Conservation (phyloP, 2,797 vertebrate genomes). For the Capromys pilorides region DNA sequence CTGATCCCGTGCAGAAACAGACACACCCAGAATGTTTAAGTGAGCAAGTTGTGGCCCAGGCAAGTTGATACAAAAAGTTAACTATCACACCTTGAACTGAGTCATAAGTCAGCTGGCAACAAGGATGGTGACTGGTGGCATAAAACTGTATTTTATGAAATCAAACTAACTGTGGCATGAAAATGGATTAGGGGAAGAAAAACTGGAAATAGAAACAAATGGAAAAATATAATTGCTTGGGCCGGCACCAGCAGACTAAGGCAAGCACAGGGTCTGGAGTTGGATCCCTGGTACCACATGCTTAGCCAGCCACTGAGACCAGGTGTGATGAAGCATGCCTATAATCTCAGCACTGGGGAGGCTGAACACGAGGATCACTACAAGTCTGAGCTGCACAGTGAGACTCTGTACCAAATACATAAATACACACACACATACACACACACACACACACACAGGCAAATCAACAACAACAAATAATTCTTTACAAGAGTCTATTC, state of each 20-base stretch:
- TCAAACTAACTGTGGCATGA: conserved; percentile 17
- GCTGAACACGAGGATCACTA: no score
- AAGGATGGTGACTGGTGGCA: background rate
- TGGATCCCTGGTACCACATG: no score
- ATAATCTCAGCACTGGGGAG: no score
- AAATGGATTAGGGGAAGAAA: conserved; percentile 40
- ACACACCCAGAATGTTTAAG: conserved; percentile 21
- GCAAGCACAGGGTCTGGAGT: no score
- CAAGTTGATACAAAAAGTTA: conserved; percentile 42
- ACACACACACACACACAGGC: no score
- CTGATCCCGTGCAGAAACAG: conserved; percentile 6
- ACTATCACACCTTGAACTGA: background rate
- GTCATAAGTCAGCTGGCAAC: background rate
- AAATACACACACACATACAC: background rate
- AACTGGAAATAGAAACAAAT: conserved; percentile 37
- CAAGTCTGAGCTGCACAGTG: no score
- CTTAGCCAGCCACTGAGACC: no score
- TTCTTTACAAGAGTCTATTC: background rate
- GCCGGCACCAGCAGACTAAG: no score
- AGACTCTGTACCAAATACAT: no score
- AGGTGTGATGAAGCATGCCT: no score
- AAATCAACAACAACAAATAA: background rate
- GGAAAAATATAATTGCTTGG: background rate
- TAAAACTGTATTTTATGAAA: conserved; percentile 24
- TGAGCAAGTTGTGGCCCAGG: background rate